phyloP scores from a whole-genome alignment of 2,888 invertebrate species.

The Brenthis daphne region DNA sequence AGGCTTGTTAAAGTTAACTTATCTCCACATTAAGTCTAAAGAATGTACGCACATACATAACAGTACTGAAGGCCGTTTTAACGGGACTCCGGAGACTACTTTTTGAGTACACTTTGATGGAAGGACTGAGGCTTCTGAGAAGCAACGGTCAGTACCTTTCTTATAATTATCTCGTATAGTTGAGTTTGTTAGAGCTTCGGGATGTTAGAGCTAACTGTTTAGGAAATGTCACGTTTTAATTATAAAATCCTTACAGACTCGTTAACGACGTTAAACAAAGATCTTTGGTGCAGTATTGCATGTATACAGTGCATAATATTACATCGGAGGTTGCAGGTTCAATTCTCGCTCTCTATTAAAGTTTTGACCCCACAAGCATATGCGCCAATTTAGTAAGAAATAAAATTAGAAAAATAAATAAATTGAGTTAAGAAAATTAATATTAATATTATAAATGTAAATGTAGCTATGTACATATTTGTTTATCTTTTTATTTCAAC shows the following conservation, averaged over 20 bases:
- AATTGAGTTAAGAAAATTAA: too few relatives aligned
- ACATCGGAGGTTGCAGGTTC: too few relatives aligned
- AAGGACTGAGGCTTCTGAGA: constrained; percentile 46
- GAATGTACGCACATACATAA: constrained; percentile 31
- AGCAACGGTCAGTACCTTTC: constrained; percentile 45
- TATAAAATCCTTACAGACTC: background rate
- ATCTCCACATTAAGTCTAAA: constrained; percentile 27
- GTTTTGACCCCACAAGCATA: too few relatives aligned
- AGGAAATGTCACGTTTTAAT: constrained; percentile 11
- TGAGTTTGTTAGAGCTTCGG: constrained; percentile 20
- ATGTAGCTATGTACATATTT: too few relatives aligned
- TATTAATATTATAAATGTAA: too few relatives aligned
- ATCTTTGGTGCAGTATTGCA: too few relatives aligned
- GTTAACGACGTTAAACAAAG: background rate
- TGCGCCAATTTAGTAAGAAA: too few relatives aligned
- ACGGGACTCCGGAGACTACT: constrained; percentile 44
- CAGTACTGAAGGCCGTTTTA: constrained; percentile 44
- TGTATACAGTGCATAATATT: too few relatives aligned
- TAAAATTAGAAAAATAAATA: too few relatives aligned
- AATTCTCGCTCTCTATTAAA: too few relatives aligned
- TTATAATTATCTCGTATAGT: constrained; percentile 42
- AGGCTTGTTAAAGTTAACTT: background rate
- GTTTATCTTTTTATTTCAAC: too few relatives aligned
- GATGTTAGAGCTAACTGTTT: constrained; percentile 35
- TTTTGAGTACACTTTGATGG: constrained; percentile 42